phyloP scores from a whole-genome alignment of 2,797 vertebrate genomes.

The Peromyscus eremicus region DNA sequence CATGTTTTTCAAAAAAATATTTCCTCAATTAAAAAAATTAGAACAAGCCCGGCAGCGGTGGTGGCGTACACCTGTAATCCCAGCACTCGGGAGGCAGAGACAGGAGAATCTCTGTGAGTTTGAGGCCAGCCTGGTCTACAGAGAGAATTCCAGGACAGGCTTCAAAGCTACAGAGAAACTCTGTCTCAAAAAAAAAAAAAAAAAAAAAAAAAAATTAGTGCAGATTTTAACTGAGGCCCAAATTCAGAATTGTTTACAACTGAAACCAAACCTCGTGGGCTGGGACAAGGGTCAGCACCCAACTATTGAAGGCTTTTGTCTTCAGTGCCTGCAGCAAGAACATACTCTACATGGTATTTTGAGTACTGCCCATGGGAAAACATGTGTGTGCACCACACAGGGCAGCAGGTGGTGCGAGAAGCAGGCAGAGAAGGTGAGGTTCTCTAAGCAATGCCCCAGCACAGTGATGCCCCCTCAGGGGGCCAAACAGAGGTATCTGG shows the following conservation, averaged over 20 bases:
- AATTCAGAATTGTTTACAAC: neutral
- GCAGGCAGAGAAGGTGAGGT: neutral
- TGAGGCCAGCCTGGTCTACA: too few species aligned
- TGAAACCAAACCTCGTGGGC: neutral
- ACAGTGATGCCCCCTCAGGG: neutral
- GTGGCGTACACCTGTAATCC: too few species aligned
- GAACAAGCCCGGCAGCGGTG: too few species aligned
- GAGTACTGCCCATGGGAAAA: neutral
- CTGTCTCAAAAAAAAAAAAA: too few species aligned
- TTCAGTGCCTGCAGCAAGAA: neutral
- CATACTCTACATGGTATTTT: neutral
- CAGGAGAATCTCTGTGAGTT: too few species aligned
- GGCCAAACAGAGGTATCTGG: neutral
- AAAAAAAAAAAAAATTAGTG: neutral
- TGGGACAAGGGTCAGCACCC: too few species aligned
- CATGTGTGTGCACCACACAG: too few species aligned
- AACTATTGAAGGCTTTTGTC: neutral
- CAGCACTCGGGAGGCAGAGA: too few species aligned
- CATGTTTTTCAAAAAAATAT: slow-evolving; percentile 75
- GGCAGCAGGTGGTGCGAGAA: neutral
- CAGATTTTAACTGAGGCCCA: neutral
- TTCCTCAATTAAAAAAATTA: slow-evolving; percentile 59
- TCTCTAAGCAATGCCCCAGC: neutral
- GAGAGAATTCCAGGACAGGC: too few species aligned
- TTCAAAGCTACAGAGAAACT: too few species aligned